Evolutionary conservation across 2,113 vertebrate genomes (phyloP).

Genomic region (Microtus ochrogaster): DNA sequence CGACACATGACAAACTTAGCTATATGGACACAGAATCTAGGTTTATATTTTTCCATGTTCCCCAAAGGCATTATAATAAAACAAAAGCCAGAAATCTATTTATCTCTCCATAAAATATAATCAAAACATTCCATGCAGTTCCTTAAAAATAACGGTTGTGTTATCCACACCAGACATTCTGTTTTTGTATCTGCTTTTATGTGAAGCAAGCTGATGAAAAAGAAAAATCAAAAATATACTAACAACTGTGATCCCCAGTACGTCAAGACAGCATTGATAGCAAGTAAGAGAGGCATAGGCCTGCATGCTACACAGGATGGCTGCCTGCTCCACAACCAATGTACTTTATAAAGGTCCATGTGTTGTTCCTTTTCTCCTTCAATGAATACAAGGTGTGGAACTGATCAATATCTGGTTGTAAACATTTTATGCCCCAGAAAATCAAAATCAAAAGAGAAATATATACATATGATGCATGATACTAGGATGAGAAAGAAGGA

Average conservation of each 20-base stretch:
- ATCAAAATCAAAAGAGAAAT: neutral
- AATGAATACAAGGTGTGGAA: neutral
- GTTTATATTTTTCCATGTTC: conserved; percentile 83
- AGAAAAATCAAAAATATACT: neutral
- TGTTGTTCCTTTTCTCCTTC: neutral
- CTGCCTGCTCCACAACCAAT: neutral
- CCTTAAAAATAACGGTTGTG: neutral
- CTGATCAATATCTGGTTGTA: neutral
- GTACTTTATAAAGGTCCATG: neutral
- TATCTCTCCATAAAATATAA: neutral
- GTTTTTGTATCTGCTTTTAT: neutral
- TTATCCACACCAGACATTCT: conserved; percentile 41
- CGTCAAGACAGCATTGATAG: neutral
- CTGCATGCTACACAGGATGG: neutral
- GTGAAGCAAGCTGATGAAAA: conserved; percentile 19
- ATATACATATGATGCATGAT: neutral
- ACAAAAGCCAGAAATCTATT: conserved; percentile 13
- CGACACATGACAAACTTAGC: conserved; percentile 98
- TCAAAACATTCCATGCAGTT: fast-evolving
- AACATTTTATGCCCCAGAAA: neutral
- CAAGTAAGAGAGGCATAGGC: neutral
- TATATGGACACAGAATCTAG: conserved; percentile 93
- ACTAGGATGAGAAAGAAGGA: neutral
- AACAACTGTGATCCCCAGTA: neutral
- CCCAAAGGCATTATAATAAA: conserved; percentile 85